Conservation (phyloP, 1,140 invertebrate genomes). For the Leptinotarsa undecemlineata region DNA sequence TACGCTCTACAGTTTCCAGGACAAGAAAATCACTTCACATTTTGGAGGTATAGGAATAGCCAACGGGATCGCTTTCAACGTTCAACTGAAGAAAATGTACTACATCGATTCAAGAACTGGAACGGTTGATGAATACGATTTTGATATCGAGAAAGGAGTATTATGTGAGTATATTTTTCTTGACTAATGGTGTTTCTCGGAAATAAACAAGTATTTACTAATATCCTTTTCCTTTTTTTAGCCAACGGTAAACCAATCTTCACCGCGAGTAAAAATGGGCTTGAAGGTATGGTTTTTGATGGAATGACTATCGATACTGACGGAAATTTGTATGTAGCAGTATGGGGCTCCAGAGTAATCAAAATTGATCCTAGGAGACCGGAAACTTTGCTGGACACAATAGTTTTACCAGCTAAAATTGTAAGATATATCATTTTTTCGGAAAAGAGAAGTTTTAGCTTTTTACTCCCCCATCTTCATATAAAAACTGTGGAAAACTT, state of each 20-base stretch:
- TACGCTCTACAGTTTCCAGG: conserved; percentile 19
- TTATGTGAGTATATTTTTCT: conserved; percentile 55
- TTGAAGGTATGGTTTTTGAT: conserved; percentile 59
- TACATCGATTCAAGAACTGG: conserved; percentile 72
- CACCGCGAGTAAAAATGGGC: conserved; percentile 35
- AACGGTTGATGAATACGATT: conserved; percentile 73
- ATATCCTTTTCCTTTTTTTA: conserved; percentile 10
- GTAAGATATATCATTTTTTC: conserved; percentile 31
- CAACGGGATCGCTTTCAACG: conserved; percentile 80
- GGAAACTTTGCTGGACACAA: conserved; percentile 47
- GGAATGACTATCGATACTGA: conserved; percentile 72
- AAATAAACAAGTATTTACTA: not conserved
- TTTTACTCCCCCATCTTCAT: too few relatives aligned
- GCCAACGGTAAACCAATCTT: conserved; percentile 42
- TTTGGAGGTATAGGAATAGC: conserved; percentile 60
- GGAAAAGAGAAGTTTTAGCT: too few relatives aligned
- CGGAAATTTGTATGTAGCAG: conserved; percentile 69
- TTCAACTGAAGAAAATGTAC: conserved; percentile 69
- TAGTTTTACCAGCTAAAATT: conserved; percentile 48
- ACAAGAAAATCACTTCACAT: conserved; percentile 53
- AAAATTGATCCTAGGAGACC: conserved; percentile 51
- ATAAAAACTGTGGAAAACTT: too few relatives aligned
- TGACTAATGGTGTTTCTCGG: not conserved
- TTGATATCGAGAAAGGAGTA: conserved; percentile 66
- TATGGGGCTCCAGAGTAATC: conserved; percentile 55